Evolutionary conservation across 2,888 invertebrate species (phyloP), one percentile per base, ranked within the genome.

Genomic region (Hesperia comma): DNA sequence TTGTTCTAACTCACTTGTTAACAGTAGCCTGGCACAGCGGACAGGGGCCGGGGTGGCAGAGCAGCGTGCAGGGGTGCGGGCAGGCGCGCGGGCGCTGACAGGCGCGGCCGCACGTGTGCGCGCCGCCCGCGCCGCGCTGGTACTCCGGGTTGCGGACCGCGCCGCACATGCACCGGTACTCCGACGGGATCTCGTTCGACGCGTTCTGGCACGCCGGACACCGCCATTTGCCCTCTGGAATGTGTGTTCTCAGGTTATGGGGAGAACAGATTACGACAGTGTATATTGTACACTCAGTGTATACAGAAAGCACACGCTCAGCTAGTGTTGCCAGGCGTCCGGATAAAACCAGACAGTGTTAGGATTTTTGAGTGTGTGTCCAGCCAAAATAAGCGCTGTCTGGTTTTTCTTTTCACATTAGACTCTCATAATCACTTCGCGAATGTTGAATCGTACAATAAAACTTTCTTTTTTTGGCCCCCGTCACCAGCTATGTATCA

Each of bases 141-240:
- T 95, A 95, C 68, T 95, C 94, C 0, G 98, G 98, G 77, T 96
- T 94, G 51, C 93, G 93, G 0, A 93, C 84, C 82, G 97, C 96
- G 26, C 97, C 97, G 84, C 99, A 99, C 90, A 98, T 99, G 83
- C 99, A 99, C 15, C 93, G 93, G 85, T 99, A 99, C 63, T 96
- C 95, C 0, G 94, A 93, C 0, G 99, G 99, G 63, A 97, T 93
- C 26, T 94, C 93, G 15, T 94, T 88, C 67, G 94, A 95, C 2
- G 96, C 95, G 84, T 97, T 97, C 86, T 99, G 99, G 83, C 99
- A 99, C 0, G 98, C 98, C 0, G 99, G 99, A 83, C 99, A 99
- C 19, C 98, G 95, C 99, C 99, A 99, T 68, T 97, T 96, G 62
- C 94, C 94, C 72, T 96, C 96, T 93, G 73, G 12, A 69, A 69